These are phyloP conservation scores for Hyppa rectilinea DNA, from an alignment of 2,888 invertebrate species.

Conservation along the genomic window DNA sequence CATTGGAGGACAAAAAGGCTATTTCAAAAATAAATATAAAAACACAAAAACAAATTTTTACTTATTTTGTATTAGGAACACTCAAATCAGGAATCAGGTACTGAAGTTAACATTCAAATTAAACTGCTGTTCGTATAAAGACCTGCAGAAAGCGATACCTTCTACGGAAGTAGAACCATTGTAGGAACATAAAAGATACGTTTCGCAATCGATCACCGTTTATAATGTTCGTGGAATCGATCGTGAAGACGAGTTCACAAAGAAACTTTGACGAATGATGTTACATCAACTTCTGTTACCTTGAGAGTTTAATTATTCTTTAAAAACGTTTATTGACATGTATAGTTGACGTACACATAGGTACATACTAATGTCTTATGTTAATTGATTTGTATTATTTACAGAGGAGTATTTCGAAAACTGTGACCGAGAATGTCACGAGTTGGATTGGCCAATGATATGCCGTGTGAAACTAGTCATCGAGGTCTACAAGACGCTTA, in stretches of 20 bases:
- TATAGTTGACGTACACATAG: neutral
- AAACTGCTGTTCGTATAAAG: slow-evolving; percentile 6
- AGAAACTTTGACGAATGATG: slow-evolving; percentile 21
- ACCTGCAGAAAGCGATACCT: slow-evolving; percentile 1
- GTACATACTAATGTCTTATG: slow-evolving; percentile 36
- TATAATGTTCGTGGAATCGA: slow-evolving; percentile 40
- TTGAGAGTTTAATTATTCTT: slow-evolving; percentile 12
- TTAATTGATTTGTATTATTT: slow-evolving; percentile 75
- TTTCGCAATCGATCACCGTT: slow-evolving; percentile 35
- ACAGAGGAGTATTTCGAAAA: slow-evolving; percentile 93
- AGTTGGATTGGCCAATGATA: slow-evolving; percentile 94
- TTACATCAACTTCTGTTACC: slow-evolving; percentile 10
- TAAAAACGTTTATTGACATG: slow-evolving; percentile 1
- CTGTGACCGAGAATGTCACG: slow-evolving; percentile 94
- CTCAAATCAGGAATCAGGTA: neutral
- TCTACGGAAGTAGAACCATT: slow-evolving; percentile 10
- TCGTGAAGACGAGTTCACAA: slow-evolving; percentile 30
- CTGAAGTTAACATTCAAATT: neutral
- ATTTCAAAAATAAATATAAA: neutral
- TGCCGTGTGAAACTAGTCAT: slow-evolving; percentile 94
- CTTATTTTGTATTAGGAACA: slow-evolving; percentile 1
- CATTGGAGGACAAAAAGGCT: neutral
- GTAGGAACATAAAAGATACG: slow-evolving; percentile 23
- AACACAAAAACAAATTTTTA: neutral
- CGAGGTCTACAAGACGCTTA: slow-evolving; percentile 93